Evolutionary conservation across 2,888 invertebrate species (phyloP), one percentile per base, ranked within the genome.

Genomic region (Drosophila lacicola): DNA sequence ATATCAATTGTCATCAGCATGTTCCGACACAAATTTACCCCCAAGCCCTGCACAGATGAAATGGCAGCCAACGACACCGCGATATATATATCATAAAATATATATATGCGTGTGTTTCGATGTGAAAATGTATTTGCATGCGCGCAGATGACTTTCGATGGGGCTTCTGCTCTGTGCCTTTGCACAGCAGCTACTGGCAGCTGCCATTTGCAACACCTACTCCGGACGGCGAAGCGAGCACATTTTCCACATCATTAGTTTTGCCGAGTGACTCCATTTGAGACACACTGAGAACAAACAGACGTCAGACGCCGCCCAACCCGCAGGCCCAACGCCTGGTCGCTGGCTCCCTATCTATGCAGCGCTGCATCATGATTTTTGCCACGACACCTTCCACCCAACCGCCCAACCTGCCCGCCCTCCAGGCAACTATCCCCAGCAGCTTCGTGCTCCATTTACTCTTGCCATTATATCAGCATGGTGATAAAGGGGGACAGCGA

Each of bases 191-290:
- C 14, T 47, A 33, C n/a, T 74, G 61, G 61, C 72, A 69, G 55
- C 56, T 74, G 78, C 66, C 76, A 68, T 68, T 69, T 75, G 84
- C 81, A 77, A 78, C 85, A 84, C 74, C 70, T 71, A 61, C 58
- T 61, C 51, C 55, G 60, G 50, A 46, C 68, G 65, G 56, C 63
- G 66, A 50, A 57, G 70, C 74, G 74, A 70, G 74, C 78, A 86
- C 80, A 90, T 89, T 89, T 89, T 89, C 86, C 90, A 89, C 89
- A 89, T 90, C 89, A 90, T 89, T 89, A 90, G 90, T 89, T 86
- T 66, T 78, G 80, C 74, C 80, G 78, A 87, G 83, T 83, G 83
- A 83, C 88, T 83, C 89, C 88, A 88, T 88, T 88, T 75, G 72
- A 79, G 88, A 55, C 66, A 60, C 74, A 70, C 54, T 41, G 76